Evolutionary conservation across 1,140 invertebrate genomes (phyloP), one percentile per base, ranked within the genome.

Genomic region (Dufourea novaeangliae): DNA sequence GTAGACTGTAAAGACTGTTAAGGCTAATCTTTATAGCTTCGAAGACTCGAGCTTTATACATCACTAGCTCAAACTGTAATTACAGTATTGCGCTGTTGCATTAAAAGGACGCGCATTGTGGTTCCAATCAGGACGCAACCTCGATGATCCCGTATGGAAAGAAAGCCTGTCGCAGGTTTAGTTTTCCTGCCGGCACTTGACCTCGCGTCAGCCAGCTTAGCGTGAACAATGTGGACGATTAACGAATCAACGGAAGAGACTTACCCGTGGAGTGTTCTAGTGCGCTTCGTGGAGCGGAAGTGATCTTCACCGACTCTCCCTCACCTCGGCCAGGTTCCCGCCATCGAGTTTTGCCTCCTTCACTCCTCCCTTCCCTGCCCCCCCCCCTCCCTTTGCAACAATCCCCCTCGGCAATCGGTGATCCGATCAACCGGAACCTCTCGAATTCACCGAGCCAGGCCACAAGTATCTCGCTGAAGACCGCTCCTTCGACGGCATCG

Each of bases 361-460:
- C 56, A 61, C n/a, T 46, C 76, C 25, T 2, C 64, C 44, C 14
- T 17, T n/a, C 10, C 34, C 62, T 66, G n/a, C 32, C 52, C 52
- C 70, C 25, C 39, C 37, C n/a, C 52, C 46, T 37, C 14, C 7
- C n/a, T 27, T 14, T 41, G 64, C 73, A 76, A 67, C 73, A 57
- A 39, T 77, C 25, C 64, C 78, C 78, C 52, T 27, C 41, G 68
- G 83, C 85, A 88, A 89, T 88, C 85, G 87, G 79, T 82, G 80
- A 87, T 85, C 86, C 89, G 86, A 89, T 88, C 86, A 89, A 88
- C 79, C 84, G 88, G 84, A 89, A 90, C 84, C 89, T 90, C 90
- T 90, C 84, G 83, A 85, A 90, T 88, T 79, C 86, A 88, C 78
- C 86, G 85, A 89, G 66, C 86, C 85, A 85, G 86, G 80, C 89